Base-by-base conservation (phyloP, 23 tunicate genomes). In the Trididemnum clinides region DNA sequence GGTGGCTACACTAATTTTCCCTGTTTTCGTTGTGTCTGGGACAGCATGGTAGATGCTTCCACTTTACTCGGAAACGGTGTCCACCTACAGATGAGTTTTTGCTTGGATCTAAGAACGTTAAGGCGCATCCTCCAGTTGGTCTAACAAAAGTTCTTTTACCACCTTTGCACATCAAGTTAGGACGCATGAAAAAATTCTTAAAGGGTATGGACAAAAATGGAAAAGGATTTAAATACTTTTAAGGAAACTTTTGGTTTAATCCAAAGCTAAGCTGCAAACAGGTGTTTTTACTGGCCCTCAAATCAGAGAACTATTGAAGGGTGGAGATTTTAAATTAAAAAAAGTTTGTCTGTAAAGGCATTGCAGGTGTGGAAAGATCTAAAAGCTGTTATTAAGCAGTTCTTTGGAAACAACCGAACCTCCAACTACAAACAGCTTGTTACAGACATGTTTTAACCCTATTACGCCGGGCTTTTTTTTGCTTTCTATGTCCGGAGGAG, bases 391-490 rank as follows among this genome's bases (percentile, higher is more conserved):
- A 50, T 27, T 23, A 7, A 64, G 44, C 29, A 57, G 54, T 82
- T 82, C 33, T 0, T 57, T 34, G 86, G 75, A 64, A 82, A 64
- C 28, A n/a, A 64, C 76, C 34, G 86, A 64, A 31, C 50, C 54
- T 0, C 76, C 57, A 0, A 64, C 20, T 82, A 64, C 33, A 28
- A 27, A 34, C 57, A 64, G 10, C 54, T 64, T 64, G 86, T 82
- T n/a, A 34, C 30, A n/a, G 58, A 82, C 75, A 64, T 82, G 76
- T 77, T 82, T 32, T 0, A 82, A 34, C 76, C 86, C 28, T 82
- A 19, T 57, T 18, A 82, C n/a, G n/a, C n/a, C n/a, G n/a, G n/a
- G n/a, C n/a, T n/a, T n/a, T n/a, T n/a, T n/a, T n/a, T n/a, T n/a
- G n/a, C n/a, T n/a, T n/a, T n/a, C n/a, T n/a, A n/a, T n/a, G n/a